Evolutionary conservation across 2,113 vertebrate species (phyloP).

Genomic region (Bettongia penicillata): DNA sequence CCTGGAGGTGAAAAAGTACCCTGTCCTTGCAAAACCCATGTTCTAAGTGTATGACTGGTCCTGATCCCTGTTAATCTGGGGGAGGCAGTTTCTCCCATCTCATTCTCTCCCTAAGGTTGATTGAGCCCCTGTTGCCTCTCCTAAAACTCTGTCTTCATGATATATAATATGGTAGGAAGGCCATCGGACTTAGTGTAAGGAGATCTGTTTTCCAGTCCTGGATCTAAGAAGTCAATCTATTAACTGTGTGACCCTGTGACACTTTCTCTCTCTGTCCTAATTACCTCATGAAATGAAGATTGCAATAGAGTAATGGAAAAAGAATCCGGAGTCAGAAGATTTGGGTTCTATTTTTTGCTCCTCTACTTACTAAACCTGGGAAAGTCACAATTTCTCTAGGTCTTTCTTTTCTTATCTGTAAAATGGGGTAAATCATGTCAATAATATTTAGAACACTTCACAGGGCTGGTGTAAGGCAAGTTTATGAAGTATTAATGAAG

Average conservation of each 20-base stretch:
- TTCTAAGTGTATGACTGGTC: not conserved
- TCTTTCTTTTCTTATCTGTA: not conserved
- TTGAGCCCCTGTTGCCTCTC: not conserved
- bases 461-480: not conserved
- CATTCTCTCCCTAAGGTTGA: not conserved
- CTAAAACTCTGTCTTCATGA: not conserved
- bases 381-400: not conserved
- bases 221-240: not conserved
- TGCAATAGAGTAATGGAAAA: not conserved
- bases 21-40: not conserved
- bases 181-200: not conserved
- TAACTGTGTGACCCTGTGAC: not conserved
- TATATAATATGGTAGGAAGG: not conserved
- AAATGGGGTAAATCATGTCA: not conserved
- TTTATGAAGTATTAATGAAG: not conserved
- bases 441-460: not conserved
- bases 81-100: not conserved
- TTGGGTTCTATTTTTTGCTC: not conserved
- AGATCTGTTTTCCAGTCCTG: not conserved
- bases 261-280: not conserved
- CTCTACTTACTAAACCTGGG: not conserved
- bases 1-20: conserved; percentile 33
- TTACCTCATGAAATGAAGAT: not conserved
- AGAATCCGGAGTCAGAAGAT: not conserved
- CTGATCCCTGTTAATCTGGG: not conserved